Evolutionary conservation across 1,140 invertebrate genomes (phyloP).

Genomic region (Akabosia matsudoensis): DNA sequence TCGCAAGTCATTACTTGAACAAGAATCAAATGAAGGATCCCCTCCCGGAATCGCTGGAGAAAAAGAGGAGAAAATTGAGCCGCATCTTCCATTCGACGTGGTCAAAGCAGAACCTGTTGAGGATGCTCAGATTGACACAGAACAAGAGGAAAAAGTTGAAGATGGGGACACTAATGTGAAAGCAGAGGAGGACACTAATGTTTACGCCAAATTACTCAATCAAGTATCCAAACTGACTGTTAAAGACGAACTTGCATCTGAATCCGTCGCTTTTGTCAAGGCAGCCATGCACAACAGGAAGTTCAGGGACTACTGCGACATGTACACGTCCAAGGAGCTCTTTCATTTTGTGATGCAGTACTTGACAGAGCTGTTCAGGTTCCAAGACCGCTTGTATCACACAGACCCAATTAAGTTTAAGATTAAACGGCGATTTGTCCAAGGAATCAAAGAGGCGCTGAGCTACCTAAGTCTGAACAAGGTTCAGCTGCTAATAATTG

Average conservation of each 20-base stretch:
- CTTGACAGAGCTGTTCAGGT: conserved; percentile 58
- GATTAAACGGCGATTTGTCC: conserved; percentile 57
- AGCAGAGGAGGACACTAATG: not conserved
- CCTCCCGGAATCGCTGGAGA: not conserved
- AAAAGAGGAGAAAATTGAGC: not conserved
- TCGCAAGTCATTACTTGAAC: not conserved
- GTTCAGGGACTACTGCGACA: conserved; percentile 43
- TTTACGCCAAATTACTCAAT: too few species aligned
- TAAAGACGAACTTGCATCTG: not conserved
- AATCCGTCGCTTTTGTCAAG: conserved; percentile 24
- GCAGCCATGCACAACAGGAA: conserved; percentile 36
- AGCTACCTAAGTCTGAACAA: conserved; percentile 59
- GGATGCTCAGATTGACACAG: not conserved
- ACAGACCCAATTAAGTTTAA: conserved; percentile 61
- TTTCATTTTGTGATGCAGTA: conserved; percentile 49
- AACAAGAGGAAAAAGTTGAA: not conserved
- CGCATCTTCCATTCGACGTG: not conserved
- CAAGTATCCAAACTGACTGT: not conserved
- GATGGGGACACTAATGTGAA: not conserved
- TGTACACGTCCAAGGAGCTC: conserved; percentile 38
- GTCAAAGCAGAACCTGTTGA: not conserved
- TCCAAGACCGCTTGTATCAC: conserved; percentile 61
- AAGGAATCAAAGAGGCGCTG: conserved; percentile 60
- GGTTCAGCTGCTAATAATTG: conserved; percentile 60
- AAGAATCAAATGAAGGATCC: not conserved